A percentile compares a stretch with the other conserved stretches of the same genome.
These are phyloP conservation scores for Alcedo quadribrachys DNA, from an alignment of 2,797 vertebrate genomes.

Conservation along the genomic window DNA sequence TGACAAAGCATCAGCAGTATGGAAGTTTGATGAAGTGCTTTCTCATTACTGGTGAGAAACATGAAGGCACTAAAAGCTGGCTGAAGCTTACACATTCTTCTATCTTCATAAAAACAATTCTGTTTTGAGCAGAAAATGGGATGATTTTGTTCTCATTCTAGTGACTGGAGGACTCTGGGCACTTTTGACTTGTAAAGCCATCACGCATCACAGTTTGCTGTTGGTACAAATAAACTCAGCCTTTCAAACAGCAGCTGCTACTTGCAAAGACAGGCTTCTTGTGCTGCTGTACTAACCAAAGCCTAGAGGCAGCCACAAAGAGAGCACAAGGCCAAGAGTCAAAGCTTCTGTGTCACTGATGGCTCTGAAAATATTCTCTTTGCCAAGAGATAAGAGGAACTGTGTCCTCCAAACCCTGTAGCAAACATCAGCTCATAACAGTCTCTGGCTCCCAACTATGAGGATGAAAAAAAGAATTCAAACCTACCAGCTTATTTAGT, in stretches of 20 bases:
- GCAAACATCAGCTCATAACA: background rate
- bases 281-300: background rate
- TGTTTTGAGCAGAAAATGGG: background rate
- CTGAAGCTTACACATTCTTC: background rate
- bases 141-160: background rate
- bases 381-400: background rate
- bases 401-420: background rate
- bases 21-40: background rate
- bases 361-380: background rate
- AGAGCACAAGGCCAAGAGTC: rapidly evolving
- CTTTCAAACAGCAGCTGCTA: background rate
- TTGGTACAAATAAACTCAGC: background rate
- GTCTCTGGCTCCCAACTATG: background rate
- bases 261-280: background rate
- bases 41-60: background rate
- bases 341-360: background rate
- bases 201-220: background rate
- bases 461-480: background rate
- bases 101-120: background rate
- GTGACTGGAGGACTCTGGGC: background rate
- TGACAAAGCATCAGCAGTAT: background rate
- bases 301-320: background rate
- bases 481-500: background rate
- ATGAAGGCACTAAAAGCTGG: background rate
- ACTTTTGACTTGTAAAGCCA: background rate